Evolutionary conservation across 37 sponge, comb jelly and placozoan genomes (phyloP), one percentile per base, ranked within the genome.

Genomic region (Spongilla lacustris): DNA sequence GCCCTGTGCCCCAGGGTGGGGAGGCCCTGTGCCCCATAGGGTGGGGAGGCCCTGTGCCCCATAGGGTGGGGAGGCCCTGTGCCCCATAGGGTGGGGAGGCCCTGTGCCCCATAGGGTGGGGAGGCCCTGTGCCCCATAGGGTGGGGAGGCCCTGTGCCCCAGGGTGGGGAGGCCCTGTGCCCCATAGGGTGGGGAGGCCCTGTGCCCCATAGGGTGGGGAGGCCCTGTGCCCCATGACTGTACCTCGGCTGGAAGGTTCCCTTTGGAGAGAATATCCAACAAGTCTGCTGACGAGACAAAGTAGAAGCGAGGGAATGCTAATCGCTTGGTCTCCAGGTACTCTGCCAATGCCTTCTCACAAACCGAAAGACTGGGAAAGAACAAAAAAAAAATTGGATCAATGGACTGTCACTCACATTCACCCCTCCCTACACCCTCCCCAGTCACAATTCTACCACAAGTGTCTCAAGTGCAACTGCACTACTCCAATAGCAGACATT

Each of bases 251-350:
- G 99, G 99, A 68, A 94, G 93, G 81, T 97, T 97, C 24, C 99
- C 99, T 73, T 99, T 95, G 68, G 99, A 99, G 67, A 99, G 84
- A 68, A 99, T 99, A 81, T 95, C 93, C 74, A 99, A 80, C 74
- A 99, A 90, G 81, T 99, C 99, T 70, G 94, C 96, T 46, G 99
- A 93, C 4, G 99, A 99, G 67, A 99, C 89, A 83, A 99, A 99
- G 81, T 99, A 99, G 92, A 99, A 99, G n/a, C 99, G 87, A 31
- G 99, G 99, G 85, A 99, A 99, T n/a, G 96, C 96, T 21, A 99
- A 91, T 68, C 99, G 90, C 85, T 99, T 99, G 67, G 97, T 99
- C 77, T 99, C 99, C 88, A 99, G 83, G 86, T 99, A 99, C 46
- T 99, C 98, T 67, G 97, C 97, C 68, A 99, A 86, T 19, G 99